These are phyloP conservation scores for Burhinus bistriatus DNA, from an alignment of 2,113 vertebrate species.

Conservation along the genomic window DNA sequence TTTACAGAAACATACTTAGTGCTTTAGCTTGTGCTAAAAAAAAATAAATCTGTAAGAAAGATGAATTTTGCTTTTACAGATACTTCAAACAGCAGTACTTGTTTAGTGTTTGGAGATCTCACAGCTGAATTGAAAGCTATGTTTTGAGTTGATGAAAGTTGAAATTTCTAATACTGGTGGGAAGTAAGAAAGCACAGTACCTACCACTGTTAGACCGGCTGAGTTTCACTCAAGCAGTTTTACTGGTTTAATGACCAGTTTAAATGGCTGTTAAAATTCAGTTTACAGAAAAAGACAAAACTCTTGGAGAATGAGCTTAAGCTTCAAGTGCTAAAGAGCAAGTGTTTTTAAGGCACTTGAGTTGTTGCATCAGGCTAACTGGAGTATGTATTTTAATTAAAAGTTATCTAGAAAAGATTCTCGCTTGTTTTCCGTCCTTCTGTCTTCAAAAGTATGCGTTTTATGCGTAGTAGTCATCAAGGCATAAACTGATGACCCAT, in stretches of 20 bases:
- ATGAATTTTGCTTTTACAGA: not conserved
- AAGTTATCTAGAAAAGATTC: not conserved
- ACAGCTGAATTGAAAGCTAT: not conserved
- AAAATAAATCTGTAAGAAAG: not conserved
- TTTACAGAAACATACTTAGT: not conserved
- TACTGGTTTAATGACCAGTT: not conserved
- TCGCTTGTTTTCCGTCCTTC: fast-evolving
- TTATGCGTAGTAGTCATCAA: not conserved
- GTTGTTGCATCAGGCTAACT: not conserved
- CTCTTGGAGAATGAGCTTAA: not conserved
- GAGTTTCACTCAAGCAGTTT: not conserved
- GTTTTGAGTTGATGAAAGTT: not conserved
- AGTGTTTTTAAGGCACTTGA: not conserved
- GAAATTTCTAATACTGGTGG: not conserved
- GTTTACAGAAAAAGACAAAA: not conserved
- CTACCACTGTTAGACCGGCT: not conserved
- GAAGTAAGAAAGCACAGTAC: not conserved
- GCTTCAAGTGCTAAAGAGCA: fast-evolving
- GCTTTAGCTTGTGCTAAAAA: not conserved
- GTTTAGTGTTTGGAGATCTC: not conserved
- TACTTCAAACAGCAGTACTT: not conserved
- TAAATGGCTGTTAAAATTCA: not conserved
- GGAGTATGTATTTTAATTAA: not conserved
- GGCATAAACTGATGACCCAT: not conserved
- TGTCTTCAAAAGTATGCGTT: not conserved